A percentile compares a stretch with the other conserved stretches of the same genome.
phyloP scores from a whole-genome alignment of 2,888 invertebrate genomes.

The Lasioglossum malachurum region DNA sequence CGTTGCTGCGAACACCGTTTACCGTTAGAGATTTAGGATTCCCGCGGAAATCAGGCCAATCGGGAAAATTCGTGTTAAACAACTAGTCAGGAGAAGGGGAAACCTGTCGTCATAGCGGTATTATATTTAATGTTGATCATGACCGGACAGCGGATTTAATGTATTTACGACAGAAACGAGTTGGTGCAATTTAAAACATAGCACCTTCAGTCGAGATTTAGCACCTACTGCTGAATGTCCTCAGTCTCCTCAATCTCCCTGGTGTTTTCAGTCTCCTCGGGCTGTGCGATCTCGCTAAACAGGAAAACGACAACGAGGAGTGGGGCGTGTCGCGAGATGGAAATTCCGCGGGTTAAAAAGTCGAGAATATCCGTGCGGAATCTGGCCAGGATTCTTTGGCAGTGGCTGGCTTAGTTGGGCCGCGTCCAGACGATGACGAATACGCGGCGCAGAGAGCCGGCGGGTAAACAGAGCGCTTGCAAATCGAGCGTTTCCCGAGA shows the following conservation, averaged over 20 bases:
- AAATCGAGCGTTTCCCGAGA: conserved; percentile 64
- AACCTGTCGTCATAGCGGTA: background rate
- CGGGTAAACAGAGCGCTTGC: conserved; percentile 72
- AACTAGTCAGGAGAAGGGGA: background rate
- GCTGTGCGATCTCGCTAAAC: background rate
- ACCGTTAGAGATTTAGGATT: conserved; percentile 37
- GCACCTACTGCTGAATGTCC: background rate
- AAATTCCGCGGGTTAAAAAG: conserved; percentile 69
- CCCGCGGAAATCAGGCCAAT: background rate
- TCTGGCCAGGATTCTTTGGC: conserved; percentile 80
- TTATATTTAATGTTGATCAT: background rate
- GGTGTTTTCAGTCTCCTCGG: background rate
- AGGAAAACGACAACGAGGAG: conserved; percentile 25
- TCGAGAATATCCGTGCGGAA: conserved; percentile 67
- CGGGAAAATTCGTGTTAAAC: background rate
- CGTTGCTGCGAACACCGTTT: background rate
- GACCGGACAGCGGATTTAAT: background rate
- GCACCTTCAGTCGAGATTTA: too few species aligned
- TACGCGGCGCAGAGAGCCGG: conserved; percentile 42
- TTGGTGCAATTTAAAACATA: too few species aligned
- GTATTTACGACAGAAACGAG: background rate
- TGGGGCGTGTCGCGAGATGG: conserved; percentile 27
- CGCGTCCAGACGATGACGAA: conserved; percentile 79
- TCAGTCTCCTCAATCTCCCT: background rate
- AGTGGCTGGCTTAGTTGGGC: conserved; percentile 78